phyloP scores from a whole-genome alignment of 2,888 invertebrate species.

The Parasteatoda lunata region DNA sequence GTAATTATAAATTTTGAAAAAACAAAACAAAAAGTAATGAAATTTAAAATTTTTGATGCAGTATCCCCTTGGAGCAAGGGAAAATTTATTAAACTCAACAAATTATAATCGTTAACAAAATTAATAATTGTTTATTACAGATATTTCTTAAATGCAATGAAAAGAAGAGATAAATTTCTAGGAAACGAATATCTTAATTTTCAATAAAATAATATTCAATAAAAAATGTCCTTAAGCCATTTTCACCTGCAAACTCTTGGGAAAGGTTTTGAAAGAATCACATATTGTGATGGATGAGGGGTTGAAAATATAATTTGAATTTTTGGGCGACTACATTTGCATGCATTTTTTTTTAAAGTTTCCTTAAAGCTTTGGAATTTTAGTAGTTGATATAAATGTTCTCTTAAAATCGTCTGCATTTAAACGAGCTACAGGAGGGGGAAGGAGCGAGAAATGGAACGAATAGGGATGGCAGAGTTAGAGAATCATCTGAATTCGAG shows the following conservation, averaged over 20 bases:
- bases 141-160: too few species aligned
- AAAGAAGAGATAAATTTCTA: neutral
- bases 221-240: constrained; percentile 26
- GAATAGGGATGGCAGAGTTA: neutral
- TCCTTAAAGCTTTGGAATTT: constrained; percentile 52
- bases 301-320: constrained; percentile 65
- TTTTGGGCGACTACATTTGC: constrained; percentile 62
- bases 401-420: constrained; percentile 53
- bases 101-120: too few species aligned
- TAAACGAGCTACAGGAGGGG: neutral
- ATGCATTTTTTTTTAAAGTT: constrained; percentile 27
- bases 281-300: constrained; percentile 64
- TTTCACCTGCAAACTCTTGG: constrained; percentile 1
- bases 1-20: too few species aligned
- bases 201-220: neutral
- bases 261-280: constrained; percentile 32
- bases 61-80: too few species aligned
- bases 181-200: neutral
- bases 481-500: constrained; percentile 20
- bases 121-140: too few species aligned
- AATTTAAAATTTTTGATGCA: too few species aligned
- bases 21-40: too few species aligned
- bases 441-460: constrained; percentile 6
- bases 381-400: constrained; percentile 61
- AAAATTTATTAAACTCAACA: too few species aligned